Conservation (phyloP, 2,888 invertebrate genomes). For the Scaptomyza caliginosa region DNA sequence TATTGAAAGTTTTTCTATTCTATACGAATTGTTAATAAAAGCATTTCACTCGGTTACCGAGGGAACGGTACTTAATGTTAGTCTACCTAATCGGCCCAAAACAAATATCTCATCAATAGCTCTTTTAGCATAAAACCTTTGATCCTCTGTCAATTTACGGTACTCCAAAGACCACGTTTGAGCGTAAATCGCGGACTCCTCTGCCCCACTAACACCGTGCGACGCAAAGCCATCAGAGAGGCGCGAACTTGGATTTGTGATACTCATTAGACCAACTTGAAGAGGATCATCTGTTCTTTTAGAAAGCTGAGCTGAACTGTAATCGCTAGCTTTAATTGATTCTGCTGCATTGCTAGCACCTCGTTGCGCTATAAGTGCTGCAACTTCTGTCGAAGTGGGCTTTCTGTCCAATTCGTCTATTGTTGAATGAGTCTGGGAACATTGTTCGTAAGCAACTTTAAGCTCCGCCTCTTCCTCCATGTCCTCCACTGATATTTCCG, state of each 20-base stretch:
- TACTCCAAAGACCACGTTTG: constrained; percentile 68
- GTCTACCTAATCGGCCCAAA: constrained; percentile 57
- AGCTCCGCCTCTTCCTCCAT: constrained; percentile 38
- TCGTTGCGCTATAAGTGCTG: constrained; percentile 44
- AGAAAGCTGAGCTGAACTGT: constrained; percentile 6
- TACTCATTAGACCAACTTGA: neutral
- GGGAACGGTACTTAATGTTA: constrained; percentile 60
- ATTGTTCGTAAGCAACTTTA: constrained; percentile 40
- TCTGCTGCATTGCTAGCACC: constrained; percentile 6
- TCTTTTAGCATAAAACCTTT: constrained; percentile 66
- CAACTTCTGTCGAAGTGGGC: constrained; percentile 48
- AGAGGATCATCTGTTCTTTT: constrained; percentile 26
- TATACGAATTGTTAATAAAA: constrained; percentile 14
- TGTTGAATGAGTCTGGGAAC: constrained; percentile 12
- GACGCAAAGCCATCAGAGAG: constrained; percentile 34
- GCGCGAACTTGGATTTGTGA: constrained; percentile 21
- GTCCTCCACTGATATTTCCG: constrained; percentile 40
- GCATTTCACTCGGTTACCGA: constrained; percentile 49
- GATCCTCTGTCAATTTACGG: constrained; percentile 65
- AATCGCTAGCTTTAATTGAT: neutral
- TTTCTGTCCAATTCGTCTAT: constrained; percentile 54
- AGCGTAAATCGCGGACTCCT: constrained; percentile 61
- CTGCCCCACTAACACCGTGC: constrained; percentile 44
- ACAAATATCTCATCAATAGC: constrained; percentile 72
- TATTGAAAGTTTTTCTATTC: too few relatives aligned